Conservation (phyloP, 2,797 vertebrate genomes). For the Naso thynnoides region DNA sequence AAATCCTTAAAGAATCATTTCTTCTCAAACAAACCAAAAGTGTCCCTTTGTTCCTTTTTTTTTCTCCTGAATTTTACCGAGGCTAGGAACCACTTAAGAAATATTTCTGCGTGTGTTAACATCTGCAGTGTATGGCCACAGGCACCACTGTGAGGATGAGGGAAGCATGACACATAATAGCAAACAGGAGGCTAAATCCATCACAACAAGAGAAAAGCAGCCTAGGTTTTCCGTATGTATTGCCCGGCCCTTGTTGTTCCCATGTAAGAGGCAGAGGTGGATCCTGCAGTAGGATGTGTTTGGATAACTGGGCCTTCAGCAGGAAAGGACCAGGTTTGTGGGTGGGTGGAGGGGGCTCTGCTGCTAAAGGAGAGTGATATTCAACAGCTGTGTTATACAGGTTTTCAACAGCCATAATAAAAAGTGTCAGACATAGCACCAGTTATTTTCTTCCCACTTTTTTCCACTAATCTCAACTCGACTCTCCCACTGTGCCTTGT, state of each 20-base stretch:
- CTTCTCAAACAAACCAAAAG: background rate
- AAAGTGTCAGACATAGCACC: conserved; percentile 78
- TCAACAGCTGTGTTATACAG: conserved; percentile 77
- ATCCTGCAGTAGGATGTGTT: conserved; percentile 52
- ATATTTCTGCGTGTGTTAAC: conserved; percentile 27
- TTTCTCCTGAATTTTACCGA: background rate
- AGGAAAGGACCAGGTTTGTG: conserved; percentile 52
- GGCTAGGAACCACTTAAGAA: conserved; percentile 2
- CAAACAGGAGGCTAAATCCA: conserved; percentile 45
- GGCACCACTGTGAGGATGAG: conserved; percentile 20
- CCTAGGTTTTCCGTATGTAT: conserved; percentile 50
- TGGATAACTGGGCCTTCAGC: conserved; percentile 36
- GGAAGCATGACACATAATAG: conserved; percentile 37
- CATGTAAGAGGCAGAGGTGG: conserved; percentile 38
- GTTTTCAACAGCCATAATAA: conserved; percentile 77
- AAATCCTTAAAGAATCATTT: background rate
- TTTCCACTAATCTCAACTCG: conserved; percentile 65
- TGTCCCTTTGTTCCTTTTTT: conserved; percentile 11
- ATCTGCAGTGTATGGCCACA: conserved; percentile 21
- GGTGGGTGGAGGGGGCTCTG: conserved; percentile 43
- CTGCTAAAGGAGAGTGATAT: conserved; percentile 65
- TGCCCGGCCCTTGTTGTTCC: conserved; percentile 22
- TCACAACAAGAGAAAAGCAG: conserved; percentile 27
- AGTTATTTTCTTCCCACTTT: conserved; percentile 72
- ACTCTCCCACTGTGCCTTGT: conserved; percentile 73